Evolutionary conservation across 1,140 invertebrate genomes (phyloP), one percentile per base, ranked within the genome.

Genomic region (Wasmannia auropunctata): DNA sequence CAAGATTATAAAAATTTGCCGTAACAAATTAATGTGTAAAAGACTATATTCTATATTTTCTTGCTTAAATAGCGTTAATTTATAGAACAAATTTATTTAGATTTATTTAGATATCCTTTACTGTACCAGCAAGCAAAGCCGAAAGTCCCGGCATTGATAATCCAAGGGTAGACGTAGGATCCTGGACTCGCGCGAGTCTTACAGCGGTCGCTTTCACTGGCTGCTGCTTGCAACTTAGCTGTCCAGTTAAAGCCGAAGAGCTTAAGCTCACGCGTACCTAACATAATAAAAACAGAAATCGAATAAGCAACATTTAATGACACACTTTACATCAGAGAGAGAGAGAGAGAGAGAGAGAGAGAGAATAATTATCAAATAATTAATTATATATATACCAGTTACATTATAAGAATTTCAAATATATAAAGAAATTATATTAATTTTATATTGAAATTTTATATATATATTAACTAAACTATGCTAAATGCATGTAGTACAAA

Each of bases 91-190:
- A n/a, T n/a, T n/a, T n/a, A n/a, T n/a, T n/a, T n/a, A n/a, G n/a
- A n/a, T n/a, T n/a, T n/a, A n/a, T n/a, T n/a, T n/a, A n/a, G n/a
- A n/a, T 31, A 46, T 62, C 19, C 10, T 70, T 70, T 22, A 49
- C 69, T 84, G 67, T 92, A 95, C 95, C 95, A 88, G 95, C 95
- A 74, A 96, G 92, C 77, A 96, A 91, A 46, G 95, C 95, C 63
- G 95, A 95, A 31, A 96, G 92, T 40, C 95, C 95, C 63, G 95
- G 95, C 94, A 96, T 95, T 14, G 95, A 95, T 65, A 96, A 93
- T 5, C 95, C 95, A 40, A 96, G 93, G 34, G 94, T 95, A 10
- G 95, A 94, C 60, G 93, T 93, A 22, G 93, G 93, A 89, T 95
- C 94, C 83, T 93, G 95, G 70, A 94, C 95, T 86, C 94, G 92